phyloP scores from a whole-genome alignment of 2,888 invertebrate species.

The Scaptomyza cyrtandrae region DNA sequence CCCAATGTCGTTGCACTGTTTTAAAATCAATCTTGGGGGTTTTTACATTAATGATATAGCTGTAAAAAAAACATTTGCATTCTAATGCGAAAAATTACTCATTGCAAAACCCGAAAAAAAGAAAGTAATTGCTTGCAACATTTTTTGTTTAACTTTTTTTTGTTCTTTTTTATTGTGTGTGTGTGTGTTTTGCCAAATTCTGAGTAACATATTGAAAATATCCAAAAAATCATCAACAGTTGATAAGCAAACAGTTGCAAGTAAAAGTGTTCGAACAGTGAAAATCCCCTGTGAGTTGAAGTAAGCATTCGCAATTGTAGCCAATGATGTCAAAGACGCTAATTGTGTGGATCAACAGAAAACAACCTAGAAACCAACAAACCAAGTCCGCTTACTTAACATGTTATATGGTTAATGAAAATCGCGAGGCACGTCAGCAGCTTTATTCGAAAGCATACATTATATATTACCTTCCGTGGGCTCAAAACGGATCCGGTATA shows the following conservation, averaged over 20 bases:
- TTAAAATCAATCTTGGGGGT: not conserved
- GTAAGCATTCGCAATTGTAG: conserved; percentile 38
- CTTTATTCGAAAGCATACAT: conserved; percentile 1
- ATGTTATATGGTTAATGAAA: conserved; percentile 1
- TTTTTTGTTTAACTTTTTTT: conserved; percentile 4
- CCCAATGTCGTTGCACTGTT: conserved; percentile 23
- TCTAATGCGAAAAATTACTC: conserved; percentile 13
- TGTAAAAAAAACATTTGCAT: conserved; percentile 6
- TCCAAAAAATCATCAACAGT: conserved; percentile 38
- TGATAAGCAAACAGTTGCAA: conserved; percentile 65
- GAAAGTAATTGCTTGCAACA: conserved; percentile 32
- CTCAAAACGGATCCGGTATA: conserved; percentile 18
- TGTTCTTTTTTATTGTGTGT: too few species aligned
- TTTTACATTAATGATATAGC: not conserved
- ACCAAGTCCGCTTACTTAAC: not conserved
- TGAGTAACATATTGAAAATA: conserved; percentile 64
- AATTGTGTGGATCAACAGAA: conserved; percentile 49
- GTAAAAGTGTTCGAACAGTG: not conserved
- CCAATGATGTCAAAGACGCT: conserved; percentile 69
- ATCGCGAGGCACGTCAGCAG: conserved; percentile 5
- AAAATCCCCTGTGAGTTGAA: conserved; percentile 11
- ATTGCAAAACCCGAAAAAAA: conserved; percentile 41
- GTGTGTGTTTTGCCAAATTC: conserved; percentile 4
- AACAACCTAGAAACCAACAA: not conserved
- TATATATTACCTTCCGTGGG: not conserved